phyloP scores from a whole-genome alignment of 2,113 vertebrate genomes.

The Callaeas wilsoni region DNA sequence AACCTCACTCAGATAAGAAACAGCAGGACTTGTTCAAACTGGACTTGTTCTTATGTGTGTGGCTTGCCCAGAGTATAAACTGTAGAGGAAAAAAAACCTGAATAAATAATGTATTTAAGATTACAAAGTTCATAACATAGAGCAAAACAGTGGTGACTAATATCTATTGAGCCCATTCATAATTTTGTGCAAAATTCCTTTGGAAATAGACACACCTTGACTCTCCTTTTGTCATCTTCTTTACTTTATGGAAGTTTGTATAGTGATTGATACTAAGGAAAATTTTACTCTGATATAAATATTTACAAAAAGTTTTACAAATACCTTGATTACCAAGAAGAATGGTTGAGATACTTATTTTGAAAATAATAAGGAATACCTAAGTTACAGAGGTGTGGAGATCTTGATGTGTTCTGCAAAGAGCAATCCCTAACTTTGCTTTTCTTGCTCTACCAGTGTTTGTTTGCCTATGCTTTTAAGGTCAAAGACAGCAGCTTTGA shows the following conservation, averaged over 20 bases:
- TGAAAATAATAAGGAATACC: background rate
- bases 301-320: background rate
- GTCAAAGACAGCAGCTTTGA: background rate
- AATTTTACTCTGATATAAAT: background rate
- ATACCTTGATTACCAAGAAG: background rate
- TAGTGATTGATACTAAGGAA: background rate
- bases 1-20: background rate
- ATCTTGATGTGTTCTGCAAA: background rate
- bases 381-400: background rate
- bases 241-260: background rate
- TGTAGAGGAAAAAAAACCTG: background rate
- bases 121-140: background rate
- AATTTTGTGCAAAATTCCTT: background rate
- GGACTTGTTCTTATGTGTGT: background rate
- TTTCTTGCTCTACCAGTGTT: background rate
- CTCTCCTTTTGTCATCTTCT: background rate
- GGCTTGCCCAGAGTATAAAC: background rate
- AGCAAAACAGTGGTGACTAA: background rate
- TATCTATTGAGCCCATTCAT: background rate
- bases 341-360: background rate
- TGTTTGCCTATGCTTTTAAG: background rate
- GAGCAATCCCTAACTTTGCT: background rate
- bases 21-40: background rate
- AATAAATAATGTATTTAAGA: background rate
- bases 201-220: rapidly evolving